phyloP scores from a whole-genome alignment of 2,888 invertebrate genomes.

The Chirona hameri region DNA sequence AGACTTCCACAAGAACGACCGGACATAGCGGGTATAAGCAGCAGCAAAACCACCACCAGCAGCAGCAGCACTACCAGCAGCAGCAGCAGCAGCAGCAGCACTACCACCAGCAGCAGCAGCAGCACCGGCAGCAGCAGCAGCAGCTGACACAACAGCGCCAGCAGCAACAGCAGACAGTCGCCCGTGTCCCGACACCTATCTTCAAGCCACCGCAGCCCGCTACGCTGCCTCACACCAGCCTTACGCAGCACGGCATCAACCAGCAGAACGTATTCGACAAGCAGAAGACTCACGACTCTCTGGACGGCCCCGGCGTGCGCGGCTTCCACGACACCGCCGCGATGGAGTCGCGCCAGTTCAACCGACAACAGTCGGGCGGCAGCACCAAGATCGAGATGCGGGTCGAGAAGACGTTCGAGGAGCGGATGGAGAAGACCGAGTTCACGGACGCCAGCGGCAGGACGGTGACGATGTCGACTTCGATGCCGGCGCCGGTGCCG shows the following conservation, averaged over 20 bases:
- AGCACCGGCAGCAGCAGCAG: neutral
- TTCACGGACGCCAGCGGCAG: neutral
- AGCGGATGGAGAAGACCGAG: neutral
- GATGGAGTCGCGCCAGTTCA: neutral
- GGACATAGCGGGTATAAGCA: neutral
- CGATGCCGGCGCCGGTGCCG: neutral
- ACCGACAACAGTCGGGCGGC: neutral
- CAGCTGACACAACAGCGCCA: neutral
- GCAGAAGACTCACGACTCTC: slow-evolving; percentile 29
- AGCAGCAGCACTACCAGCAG: neutral
- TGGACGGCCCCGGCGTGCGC: slow-evolving; percentile 37
- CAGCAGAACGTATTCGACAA: neutral
- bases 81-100: neutral
- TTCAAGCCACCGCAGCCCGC: neutral
- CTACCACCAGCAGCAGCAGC: neutral
- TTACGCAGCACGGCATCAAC: neutral
- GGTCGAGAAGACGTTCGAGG: neutral
- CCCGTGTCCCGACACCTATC: too few species aligned
- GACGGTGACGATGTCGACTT: neutral
- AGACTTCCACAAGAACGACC: neutral
- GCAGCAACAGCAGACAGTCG: neutral
- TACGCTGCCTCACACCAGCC: neutral
- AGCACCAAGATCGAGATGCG: neutral
- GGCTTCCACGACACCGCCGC: slow-evolving; percentile 34
- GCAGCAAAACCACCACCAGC: neutral